Evolutionary conservation across 64 coral and sea anemone species (phyloP).

Genomic region (Stichodactyla mertensii): DNA sequence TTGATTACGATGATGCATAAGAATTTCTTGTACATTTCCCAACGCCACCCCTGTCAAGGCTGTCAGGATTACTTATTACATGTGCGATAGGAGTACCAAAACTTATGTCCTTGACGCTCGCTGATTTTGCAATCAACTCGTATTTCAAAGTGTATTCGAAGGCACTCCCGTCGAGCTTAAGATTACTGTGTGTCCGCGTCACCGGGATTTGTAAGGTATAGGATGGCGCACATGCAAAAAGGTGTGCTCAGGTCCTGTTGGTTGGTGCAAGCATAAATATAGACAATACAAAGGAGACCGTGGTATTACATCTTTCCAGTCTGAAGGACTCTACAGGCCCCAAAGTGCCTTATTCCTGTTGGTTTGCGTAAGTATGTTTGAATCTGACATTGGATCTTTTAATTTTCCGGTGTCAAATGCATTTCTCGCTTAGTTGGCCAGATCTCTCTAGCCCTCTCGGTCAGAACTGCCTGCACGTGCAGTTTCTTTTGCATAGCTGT

Average conservation of each 20-base stretch:
- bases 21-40: too few species aligned
- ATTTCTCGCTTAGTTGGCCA: too few species aligned
- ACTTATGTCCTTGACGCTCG: too few species aligned
- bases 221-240: conserved; percentile 16
- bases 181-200: conserved; percentile 15
- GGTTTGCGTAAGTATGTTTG: conserved; percentile 18
- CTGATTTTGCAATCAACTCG: too few species aligned
- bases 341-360: conserved; percentile 44
- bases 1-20: too few species aligned
- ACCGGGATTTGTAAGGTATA: conserved; percentile 32
- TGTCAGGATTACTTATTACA: too few species aligned
- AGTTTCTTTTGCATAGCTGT: not conserved
- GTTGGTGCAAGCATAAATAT: conserved; percentile 34
- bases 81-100: too few species aligned
- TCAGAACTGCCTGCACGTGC: too few species aligned
- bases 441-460: too few species aligned
- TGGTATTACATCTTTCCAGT: conserved; percentile 39
- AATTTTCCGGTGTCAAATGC: not conserved
- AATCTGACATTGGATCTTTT: not conserved
- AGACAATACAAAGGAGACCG: conserved; percentile 54
- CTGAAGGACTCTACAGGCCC: conserved; percentile 30
- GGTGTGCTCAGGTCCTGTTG: conserved; percentile 18
- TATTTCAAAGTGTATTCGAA: too few species aligned
- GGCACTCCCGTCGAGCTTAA: too few species aligned
- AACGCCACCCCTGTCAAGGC: too few species aligned